These are phyloP conservation scores for Gadus chalcogrammus DNA, from an alignment of 2,113 vertebrate genomes.

Conservation along the genomic window DNA sequence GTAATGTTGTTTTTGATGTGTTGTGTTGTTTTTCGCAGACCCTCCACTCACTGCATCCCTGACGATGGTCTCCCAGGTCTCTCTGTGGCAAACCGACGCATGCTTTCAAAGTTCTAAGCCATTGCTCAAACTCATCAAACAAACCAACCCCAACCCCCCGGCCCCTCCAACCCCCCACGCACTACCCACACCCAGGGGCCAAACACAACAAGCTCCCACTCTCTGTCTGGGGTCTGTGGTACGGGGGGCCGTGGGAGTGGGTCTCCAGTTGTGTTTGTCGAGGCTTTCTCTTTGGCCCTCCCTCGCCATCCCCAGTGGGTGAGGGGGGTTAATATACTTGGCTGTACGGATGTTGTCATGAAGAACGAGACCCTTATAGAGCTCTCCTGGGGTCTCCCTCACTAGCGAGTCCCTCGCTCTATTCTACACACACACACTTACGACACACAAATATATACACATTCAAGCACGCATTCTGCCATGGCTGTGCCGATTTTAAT, in stretches of 20 bases:
- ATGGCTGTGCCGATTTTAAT: too few species aligned
- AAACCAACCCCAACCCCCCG: not conserved
- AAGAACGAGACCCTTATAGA: conserved; percentile 86
- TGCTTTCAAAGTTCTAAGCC: conserved; percentile 45
- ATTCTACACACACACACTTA: conserved; percentile 18
- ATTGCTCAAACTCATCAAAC: conserved; percentile 19
- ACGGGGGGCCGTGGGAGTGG: conserved; percentile 79
- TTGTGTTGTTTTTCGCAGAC: conserved; percentile 22
- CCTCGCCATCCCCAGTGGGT: conserved; percentile 16
- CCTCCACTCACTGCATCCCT: conserved; percentile 19
- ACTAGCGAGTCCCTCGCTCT: not conserved
- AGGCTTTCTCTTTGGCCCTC: conserved; percentile 87
- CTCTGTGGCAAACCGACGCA: conserved; percentile 11
- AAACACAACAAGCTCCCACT: conserved; percentile 29
- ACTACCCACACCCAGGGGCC: conserved; percentile 28
- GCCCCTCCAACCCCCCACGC: too few species aligned
- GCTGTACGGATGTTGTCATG: conserved; percentile 85
- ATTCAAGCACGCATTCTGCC: not conserved
- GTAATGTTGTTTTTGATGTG: conserved; percentile 64
- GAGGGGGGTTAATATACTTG: conserved; percentile 80
- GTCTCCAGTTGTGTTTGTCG: conserved; percentile 92
- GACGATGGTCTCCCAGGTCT: conserved; percentile 18
- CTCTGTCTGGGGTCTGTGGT: conserved; percentile 40
- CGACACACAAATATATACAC: not conserved
- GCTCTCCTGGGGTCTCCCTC: conserved; percentile 82